Base-by-base conservation (phyloP, 2,888 invertebrate species). In the Synergus laeviventris region DNA sequence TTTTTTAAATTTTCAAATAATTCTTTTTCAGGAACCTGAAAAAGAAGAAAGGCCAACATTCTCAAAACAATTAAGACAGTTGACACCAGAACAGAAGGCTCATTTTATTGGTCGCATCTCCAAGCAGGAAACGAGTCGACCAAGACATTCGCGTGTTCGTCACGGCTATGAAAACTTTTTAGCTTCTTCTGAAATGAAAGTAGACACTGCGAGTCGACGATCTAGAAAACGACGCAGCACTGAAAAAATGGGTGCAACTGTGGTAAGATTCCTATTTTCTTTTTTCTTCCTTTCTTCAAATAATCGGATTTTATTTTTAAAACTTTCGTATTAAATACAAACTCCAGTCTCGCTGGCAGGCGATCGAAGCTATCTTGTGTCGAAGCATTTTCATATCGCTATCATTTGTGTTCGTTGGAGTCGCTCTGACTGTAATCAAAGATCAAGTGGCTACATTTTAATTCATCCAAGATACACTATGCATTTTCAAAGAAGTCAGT, bases 171-270 rank as follows among this genome's bases (percentile, higher is more conserved):
- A 91, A 70, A 87, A 89, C 78, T 75, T 84, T n/a, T 82, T 84
- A 31, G 89, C 86, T 73, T 89, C 91, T 82, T 81, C 84, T 18
- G 91, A 91, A 62, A 91, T 89, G 76, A 90, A 89, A 76, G 84
- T 81, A 24, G 93, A 93, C 80, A 90, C 91, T 14, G 90, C 92
- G 36, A 89, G 91, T 45, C 85, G 89, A 21, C 86, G 91, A 76
- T 92, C 93, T 60, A 92, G 94, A 83, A 94, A 94, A 85, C 91
- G 94, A 79, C 92, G 94, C 77, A 94, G 94, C 81, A 91, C 93
- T 21, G 94, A 94, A 84, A 94, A 94, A 89, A 91, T 92, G 82
- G 92, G 93, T 76, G 91, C 92, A 59, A 93, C 92, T 86, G 93
- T 94, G 91, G 94, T 94, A 92, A 94, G 94, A 36, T 21, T 31